These are phyloP conservation scores for Guaruba guarouba DNA, from an alignment of 2,113 vertebrate genomes.

Conservation along the genomic window DNA sequence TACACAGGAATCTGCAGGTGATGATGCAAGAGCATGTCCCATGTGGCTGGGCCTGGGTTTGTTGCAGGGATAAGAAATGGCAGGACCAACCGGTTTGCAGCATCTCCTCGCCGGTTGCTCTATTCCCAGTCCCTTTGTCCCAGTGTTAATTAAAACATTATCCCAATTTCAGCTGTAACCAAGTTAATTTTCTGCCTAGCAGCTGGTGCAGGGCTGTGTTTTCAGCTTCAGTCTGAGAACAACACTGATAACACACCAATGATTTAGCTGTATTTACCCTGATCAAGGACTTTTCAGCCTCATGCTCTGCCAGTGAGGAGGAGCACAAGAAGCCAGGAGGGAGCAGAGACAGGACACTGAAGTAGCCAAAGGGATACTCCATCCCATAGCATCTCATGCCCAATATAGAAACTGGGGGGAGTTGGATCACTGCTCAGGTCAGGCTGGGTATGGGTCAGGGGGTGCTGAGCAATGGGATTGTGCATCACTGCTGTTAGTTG, in stretches of 20 bases:
- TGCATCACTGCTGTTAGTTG: not conserved
- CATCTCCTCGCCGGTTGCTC: rapidly evolving
- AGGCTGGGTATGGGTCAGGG: not conserved
- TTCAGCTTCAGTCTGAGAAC: not conserved
- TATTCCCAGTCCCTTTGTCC: not conserved
- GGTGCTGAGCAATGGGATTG: not conserved
- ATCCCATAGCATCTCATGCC: not conserved
- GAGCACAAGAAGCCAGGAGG: not conserved
- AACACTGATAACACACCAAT: not conserved
- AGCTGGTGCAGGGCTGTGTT: not conserved
- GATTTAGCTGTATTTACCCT: not conserved
- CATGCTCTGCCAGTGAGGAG: not conserved
- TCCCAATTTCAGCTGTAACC: not conserved
- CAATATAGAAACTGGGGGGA: not conserved
- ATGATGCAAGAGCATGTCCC: rapidly evolving
- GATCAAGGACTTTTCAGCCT: not conserved
- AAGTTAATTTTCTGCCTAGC: not conserved
- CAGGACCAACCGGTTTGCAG: not conserved
- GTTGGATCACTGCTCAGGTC: not conserved
- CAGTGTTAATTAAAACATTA: not conserved
- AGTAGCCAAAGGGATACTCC: not conserved
- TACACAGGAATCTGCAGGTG: rapidly evolving
- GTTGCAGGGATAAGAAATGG: not conserved
- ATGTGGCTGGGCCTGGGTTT: rapidly evolving
- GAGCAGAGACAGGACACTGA: not conserved